Conservation (phyloP, 2,888 invertebrate genomes). For the Cancer borealis region DNA sequence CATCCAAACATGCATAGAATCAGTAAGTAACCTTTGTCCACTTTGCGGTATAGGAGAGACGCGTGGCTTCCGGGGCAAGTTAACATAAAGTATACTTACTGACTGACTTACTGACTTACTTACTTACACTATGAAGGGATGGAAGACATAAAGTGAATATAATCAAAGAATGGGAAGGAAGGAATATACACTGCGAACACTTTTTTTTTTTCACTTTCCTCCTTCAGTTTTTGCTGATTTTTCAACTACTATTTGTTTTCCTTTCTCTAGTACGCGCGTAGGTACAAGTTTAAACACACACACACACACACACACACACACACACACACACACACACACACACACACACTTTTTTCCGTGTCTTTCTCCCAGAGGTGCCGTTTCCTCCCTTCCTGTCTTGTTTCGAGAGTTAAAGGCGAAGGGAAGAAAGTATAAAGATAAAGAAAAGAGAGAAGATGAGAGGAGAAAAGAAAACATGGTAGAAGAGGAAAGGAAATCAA, state of each 20-base stretch:
- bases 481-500: background rate
- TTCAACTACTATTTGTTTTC: background rate
- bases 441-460: background rate
- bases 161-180: background rate
- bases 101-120: background rate
- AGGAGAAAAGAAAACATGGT: background rate
- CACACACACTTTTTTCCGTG: background rate
- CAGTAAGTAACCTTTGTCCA: background rate
- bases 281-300: background rate
- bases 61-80: background rate
- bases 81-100: background rate
- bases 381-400: background rate
- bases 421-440: background rate
- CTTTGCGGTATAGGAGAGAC: background rate
- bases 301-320: background rate
- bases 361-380: background rate
- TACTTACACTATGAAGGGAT: background rate
- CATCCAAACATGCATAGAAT: background rate
- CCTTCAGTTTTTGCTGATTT: background rate
- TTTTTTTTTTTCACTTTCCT: background rate
- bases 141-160: background rate
- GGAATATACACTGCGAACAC: background rate
- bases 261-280: background rate
- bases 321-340: constrained; percentile 12
- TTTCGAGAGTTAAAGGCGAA: background rate